A percentile compares a stretch with the other conserved stretches of the same genome.
phyloP scores from a whole-genome alignment of 2,888 invertebrate genomes.

The Caradrina kadenii region DNA sequence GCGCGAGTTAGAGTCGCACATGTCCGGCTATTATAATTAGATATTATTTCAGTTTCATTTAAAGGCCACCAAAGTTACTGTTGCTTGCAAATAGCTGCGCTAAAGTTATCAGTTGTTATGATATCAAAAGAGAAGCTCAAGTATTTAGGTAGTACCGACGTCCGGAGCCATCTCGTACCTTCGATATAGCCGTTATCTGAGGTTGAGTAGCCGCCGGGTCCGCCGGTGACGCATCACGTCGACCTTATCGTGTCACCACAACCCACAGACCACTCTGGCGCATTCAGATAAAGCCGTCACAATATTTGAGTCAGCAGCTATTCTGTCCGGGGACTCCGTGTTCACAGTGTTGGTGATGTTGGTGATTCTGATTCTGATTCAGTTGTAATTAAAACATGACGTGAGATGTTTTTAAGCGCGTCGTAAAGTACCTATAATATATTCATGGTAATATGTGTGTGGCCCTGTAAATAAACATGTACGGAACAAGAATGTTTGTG shows the following conservation, averaged over 20 bases:
- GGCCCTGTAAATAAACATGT: background rate
- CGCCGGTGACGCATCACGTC: slow-evolving; percentile 14
- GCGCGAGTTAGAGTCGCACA: no score
- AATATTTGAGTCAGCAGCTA: background rate
- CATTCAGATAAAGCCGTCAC: background rate
- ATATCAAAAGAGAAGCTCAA: background rate
- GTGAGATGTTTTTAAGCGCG: slow-evolving; percentile 1
- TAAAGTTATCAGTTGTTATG: slow-evolving; percentile 14
- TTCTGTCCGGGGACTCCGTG: no score
- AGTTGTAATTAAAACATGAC: slow-evolving; percentile 8
- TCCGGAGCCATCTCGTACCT: background rate
- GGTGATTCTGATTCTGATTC: no score
- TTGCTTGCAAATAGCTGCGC: background rate
- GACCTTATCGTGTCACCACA: slow-evolving; percentile 19
- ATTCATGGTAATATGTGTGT: background rate
- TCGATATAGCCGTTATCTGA: slow-evolving; percentile 32
- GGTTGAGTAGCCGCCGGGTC: slow-evolving; percentile 5
- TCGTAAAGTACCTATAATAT: slow-evolving; percentile 6
- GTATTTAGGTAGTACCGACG: background rate
- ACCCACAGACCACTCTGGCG: slow-evolving; percentile 6
- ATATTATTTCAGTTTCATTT: background rate
- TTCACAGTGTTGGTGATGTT: slow-evolving; percentile 1
- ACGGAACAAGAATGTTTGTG: slow-evolving; percentile 9
- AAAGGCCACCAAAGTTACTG: slow-evolving; percentile 10
- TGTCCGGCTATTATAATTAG: no score